Percentiles rank a stretch among this genome's conserved stretches.
Conservation (phyloP, 1,140 invertebrate genomes). For the Triops cancriformis region DNA sequence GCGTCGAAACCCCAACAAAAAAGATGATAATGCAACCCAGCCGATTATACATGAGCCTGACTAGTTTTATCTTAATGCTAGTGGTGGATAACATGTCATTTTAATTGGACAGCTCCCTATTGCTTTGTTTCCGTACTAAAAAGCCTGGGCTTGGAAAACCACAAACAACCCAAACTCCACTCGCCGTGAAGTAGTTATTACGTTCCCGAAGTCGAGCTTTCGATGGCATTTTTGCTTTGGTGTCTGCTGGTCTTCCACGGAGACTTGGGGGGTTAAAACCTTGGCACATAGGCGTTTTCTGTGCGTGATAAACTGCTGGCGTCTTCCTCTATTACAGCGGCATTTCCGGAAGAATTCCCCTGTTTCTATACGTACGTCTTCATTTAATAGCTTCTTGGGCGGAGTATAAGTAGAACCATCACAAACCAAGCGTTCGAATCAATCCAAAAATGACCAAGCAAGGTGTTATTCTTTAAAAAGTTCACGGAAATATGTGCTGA, state of each 20-base stretch:
- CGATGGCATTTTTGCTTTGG: too few species aligned
- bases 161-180: not conserved
- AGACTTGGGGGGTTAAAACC: too few species aligned
- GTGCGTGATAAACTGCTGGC: not conserved
- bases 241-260: too few species aligned
- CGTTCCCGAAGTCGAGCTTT: too few species aligned
- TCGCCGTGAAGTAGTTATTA: too few species aligned
- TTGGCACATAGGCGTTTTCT: not conserved
- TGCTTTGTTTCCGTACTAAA: not conserved
- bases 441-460: not conserved
- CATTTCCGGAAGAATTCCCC: not conserved
- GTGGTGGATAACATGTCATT: constrained; percentile 5
- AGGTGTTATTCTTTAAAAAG: not conserved
- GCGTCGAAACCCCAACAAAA: not conserved
- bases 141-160: not conserved
- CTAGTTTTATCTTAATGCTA: constrained; percentile 10
- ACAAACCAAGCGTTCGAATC: not conserved
- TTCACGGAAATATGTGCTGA: not conserved
- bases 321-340: not conserved
- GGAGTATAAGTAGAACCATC: not conserved
- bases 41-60: not conserved
- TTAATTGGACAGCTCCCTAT: constrained; percentile 9
- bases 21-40: not conserved
- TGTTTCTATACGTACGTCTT: not conserved
- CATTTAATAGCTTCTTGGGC: not conserved